A percentile compares a stretch with the other conserved stretches of the same genome.
phyloP scores from a whole-genome alignment of 2,113 vertebrate genomes.

The Chaetorhynchus papuensis region DNA sequence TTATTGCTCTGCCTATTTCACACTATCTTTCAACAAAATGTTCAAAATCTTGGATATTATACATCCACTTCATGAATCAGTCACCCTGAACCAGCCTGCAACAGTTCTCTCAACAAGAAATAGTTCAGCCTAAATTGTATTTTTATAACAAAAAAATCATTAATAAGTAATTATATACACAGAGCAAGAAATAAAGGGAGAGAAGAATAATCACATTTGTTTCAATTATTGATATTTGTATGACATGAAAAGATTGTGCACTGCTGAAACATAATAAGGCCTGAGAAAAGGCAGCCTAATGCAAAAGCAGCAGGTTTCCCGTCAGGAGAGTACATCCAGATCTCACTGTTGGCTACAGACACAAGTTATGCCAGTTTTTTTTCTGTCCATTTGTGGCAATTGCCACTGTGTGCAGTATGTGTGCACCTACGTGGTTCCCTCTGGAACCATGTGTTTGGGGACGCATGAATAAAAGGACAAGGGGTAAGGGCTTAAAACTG shows the following conservation, averaged over 20 bases:
- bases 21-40: neutral
- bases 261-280: neutral
- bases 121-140: neutral
- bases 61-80: neutral
- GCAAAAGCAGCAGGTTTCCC: neutral
- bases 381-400: accelerated
- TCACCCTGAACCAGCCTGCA: neutral
- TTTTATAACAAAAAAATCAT: constrained; percentile 34
- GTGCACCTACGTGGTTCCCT: accelerated
- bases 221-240: constrained; percentile 51
- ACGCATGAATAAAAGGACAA: neutral
- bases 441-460: accelerated
- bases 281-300: neutral
- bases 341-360: neutral
- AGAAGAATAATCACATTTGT: constrained; percentile 25
- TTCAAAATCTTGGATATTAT: neutral
- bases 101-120: neutral
- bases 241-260: constrained; percentile 19
- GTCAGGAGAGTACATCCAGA: neutral
- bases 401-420: too few relatives aligned
- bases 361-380: neutral
- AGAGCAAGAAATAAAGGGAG: neutral
- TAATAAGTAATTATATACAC: constrained; percentile 33
- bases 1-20: neutral
- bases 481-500: neutral